Percentiles rank a stretch among this genome's conserved stretches.
Conservation (phyloP, 1,140 invertebrate species). For the Papilio xuthus region DNA sequence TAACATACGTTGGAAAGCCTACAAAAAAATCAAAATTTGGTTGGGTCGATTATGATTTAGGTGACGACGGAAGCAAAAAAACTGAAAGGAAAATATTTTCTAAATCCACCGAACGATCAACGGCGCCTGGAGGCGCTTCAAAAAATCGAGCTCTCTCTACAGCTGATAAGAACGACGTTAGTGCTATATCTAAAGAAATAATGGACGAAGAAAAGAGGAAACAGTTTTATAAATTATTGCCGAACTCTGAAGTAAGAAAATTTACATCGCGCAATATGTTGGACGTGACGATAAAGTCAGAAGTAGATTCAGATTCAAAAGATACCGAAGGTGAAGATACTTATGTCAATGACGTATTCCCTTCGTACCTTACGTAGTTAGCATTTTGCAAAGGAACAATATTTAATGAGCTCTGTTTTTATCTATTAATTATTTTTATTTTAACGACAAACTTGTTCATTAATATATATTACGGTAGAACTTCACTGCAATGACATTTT, state of each 20-base stretch:
- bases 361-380: constrained; percentile 44
- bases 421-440: background rate
- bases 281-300: constrained; percentile 54
- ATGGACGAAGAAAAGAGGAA: constrained; percentile 38
- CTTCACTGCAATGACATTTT: too few species aligned
- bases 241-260: constrained; percentile 32
- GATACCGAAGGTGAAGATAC: constrained; percentile 51
- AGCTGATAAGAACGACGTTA: constrained; percentile 50
- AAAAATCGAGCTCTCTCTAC: constrained; percentile 24
- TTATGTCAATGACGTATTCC: constrained; percentile 47
- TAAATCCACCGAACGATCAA: constrained; percentile 32
- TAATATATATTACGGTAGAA: background rate
- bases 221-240: constrained; percentile 19
- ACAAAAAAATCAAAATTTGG: constrained; percentile 50
- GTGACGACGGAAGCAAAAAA: background rate
- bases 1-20: background rate
- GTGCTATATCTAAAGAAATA: constrained; percentile 52
- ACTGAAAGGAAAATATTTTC: constrained; percentile 20
- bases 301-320: constrained; percentile 56
- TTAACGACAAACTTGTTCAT: background rate
- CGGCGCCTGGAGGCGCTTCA: background rate
- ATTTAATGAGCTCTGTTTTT: constrained; percentile 6
- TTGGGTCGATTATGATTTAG: constrained; percentile 52
- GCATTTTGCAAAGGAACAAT: background rate
- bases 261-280: constrained; percentile 60